Percentiles rank a stretch among this genome's conserved stretches.
phyloP scores from a whole-genome alignment of 2,888 invertebrate species.

The Macrosoma leucophasiata region DNA sequence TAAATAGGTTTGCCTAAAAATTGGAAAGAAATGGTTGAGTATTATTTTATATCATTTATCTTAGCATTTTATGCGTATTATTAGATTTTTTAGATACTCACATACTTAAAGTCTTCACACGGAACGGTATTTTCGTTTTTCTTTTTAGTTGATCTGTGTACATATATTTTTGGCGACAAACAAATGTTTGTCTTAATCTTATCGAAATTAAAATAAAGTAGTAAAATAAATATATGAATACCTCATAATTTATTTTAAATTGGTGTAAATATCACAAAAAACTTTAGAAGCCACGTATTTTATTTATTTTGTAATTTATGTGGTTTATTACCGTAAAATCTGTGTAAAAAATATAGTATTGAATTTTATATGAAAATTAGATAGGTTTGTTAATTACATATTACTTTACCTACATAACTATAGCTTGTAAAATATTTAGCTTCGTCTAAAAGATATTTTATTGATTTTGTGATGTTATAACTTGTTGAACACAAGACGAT shows the following conservation, averaged over 20 bases:
- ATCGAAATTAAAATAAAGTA: constrained; percentile 9
- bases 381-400: constrained; percentile 21
- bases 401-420: constrained; percentile 24
- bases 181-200: too few relatives aligned
- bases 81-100: too few relatives aligned
- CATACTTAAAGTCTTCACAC: too few relatives aligned
- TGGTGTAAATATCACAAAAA: constrained; percentile 28
- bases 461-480: constrained; percentile 43
- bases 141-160: too few relatives aligned
- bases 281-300: constrained; percentile 10
- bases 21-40: too few relatives aligned
- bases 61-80: too few relatives aligned
- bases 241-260: too few relatives aligned
- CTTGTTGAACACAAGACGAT: constrained; percentile 21
- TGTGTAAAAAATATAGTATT: constrained; percentile 49
- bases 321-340: constrained; percentile 22
- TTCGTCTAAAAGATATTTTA: constrained; percentile 27
- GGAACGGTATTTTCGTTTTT: too few relatives aligned
- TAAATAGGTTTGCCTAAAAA: too few relatives aligned
- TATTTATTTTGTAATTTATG: constrained; percentile 10
- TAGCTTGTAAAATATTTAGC: constrained; percentile 19
- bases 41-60: too few relatives aligned
- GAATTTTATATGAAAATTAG: constrained; percentile 49
- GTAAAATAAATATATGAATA: too few relatives aligned
- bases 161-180: too few relatives aligned